A percentile compares a stretch with the other conserved stretches of the same genome.
These are phyloP conservation scores for Acipenser transmontanus DNA, from an alignment of 2,797 vertebrate species.

Conservation along the genomic window DNA sequence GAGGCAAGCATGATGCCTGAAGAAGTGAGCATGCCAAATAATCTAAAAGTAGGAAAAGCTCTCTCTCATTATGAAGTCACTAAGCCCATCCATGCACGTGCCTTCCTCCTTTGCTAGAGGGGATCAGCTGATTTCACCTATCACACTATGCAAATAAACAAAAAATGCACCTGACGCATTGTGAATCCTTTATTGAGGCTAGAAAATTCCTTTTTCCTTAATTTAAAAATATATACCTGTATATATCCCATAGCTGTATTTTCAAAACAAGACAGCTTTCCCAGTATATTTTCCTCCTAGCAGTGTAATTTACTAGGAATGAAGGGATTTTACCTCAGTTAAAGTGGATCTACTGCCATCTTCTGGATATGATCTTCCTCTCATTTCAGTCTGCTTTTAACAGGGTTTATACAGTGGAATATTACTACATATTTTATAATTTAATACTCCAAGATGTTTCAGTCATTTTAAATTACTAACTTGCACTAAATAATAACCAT, in stretches of 20 bases:
- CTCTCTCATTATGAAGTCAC: slow-evolving; percentile 2
- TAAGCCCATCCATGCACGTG: neutral
- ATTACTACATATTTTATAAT: no score
- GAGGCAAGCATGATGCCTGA: neutral
- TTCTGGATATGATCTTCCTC: slow-evolving; percentile 26
- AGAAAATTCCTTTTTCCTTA: neutral
- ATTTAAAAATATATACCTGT: neutral
- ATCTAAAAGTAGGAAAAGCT: slow-evolving; percentile 5
- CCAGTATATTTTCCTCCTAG: no score
- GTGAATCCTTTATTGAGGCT: neutral
- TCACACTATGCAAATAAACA: neutral
- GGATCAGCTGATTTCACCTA: neutral
- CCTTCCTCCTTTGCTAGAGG: neutral
- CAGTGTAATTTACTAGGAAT: neutral
- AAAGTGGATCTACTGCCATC: no score
- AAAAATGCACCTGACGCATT: neutral
- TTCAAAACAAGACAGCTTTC: neutral
- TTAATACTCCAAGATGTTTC: no score
- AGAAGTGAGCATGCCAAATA: neutral
- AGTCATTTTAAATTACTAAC: no score
- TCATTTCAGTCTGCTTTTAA: no score
- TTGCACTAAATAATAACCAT: no score
- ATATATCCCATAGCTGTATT: slow-evolving; percentile 25
- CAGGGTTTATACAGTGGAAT: no score
- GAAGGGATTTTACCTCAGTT: neutral